Percentiles rank a stretch among this genome's conserved stretches.
Evolutionary conservation across 2,113 vertebrate genomes (phyloP).

Genomic region (Carettochelys insculpta): DNA sequence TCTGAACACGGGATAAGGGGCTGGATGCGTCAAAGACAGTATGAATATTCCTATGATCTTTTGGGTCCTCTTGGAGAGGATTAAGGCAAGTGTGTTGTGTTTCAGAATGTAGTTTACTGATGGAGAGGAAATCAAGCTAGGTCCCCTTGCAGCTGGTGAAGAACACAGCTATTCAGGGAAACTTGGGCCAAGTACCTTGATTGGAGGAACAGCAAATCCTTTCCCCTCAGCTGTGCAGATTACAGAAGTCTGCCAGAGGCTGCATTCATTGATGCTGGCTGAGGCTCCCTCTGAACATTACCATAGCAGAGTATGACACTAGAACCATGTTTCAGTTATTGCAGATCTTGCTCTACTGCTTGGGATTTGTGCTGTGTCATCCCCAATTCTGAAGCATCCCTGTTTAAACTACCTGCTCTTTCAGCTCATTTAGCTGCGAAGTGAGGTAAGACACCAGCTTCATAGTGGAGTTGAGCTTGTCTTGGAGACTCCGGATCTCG

Average conservation of each 20-base stretch:
- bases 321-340: neutral
- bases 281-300: neutral
- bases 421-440: slow-evolving; percentile 90
- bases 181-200: neutral
- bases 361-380: neutral
- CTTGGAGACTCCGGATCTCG: slow-evolving; percentile 93
- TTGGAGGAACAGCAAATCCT: neutral
- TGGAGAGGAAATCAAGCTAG: neutral
- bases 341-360: neutral
- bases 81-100: neutral
- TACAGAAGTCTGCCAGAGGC: neutral
- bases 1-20: neutral
- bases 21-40: neutral
- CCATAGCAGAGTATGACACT: neutral
- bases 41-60: neutral
- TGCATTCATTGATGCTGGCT: neutral
- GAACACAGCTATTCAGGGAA: neutral
- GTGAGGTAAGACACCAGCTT: slow-evolving; percentile 92
- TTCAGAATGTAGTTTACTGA: neutral
- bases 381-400: neutral
- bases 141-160: neutral
- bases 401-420: slow-evolving; percentile 87
- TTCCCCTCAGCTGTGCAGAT: neutral
- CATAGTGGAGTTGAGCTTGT: slow-evolving; percentile 90
- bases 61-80: neutral